phyloP scores from a whole-genome alignment of 2,888 invertebrate species.

The Conus canariensis region DNA sequence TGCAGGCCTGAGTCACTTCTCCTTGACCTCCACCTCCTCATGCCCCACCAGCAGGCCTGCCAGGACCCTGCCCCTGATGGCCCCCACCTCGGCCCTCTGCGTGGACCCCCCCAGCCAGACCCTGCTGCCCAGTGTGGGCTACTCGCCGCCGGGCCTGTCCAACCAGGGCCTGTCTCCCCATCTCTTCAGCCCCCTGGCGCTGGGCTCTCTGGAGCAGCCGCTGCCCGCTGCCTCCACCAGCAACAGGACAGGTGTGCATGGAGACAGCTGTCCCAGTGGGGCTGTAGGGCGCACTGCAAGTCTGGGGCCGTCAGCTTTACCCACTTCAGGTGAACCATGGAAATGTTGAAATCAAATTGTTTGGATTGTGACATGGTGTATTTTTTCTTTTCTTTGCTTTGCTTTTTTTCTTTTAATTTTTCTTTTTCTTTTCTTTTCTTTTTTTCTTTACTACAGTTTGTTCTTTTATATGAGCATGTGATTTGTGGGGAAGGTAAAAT shows the following conservation, averaged over 20 bases:
- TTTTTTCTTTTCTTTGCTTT: too few relatives aligned
- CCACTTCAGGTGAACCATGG: slow-evolving; percentile 7
- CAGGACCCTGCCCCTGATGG: background rate
- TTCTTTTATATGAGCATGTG: too few relatives aligned
- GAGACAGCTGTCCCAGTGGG: background rate
- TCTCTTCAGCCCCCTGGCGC: slow-evolving; percentile 22
- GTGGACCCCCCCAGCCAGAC: slow-evolving; percentile 41
- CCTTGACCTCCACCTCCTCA: background rate
- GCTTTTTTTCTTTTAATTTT: too few relatives aligned
- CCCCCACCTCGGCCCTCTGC: background rate
- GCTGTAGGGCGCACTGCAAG: background rate
- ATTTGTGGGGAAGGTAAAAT: too few relatives aligned
- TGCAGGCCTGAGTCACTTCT: background rate
- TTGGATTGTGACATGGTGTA: too few relatives aligned
- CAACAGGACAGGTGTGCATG: background rate
- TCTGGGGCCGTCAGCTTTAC: background rate
- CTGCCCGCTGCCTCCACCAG: background rate
- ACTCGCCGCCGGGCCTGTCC: slow-evolving; percentile 51
- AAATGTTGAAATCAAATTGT: too few relatives aligned
- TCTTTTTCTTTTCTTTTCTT: too few relatives aligned
- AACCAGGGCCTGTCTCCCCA: slow-evolving; percentile 46
- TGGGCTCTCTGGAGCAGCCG: background rate
- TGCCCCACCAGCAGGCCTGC: background rate
- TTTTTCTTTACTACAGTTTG: too few relatives aligned
- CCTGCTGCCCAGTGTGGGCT: slow-evolving; percentile 48